Evolutionary conservation across 2,888 invertebrate genomes (phyloP).

Genomic region (Atherix ibis): DNA sequence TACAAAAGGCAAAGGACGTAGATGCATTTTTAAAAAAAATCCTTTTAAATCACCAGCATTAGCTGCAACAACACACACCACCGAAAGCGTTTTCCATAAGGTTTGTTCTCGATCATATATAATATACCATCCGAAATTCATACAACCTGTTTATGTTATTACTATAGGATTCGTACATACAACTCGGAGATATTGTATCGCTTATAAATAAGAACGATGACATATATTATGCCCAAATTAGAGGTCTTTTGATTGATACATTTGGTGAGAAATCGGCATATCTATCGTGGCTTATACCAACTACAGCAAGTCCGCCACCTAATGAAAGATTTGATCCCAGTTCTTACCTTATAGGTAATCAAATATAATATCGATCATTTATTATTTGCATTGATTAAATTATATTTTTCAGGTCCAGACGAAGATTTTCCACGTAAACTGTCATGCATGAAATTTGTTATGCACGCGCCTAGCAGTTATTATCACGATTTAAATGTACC

Average conservation of each 20-base stretch:
- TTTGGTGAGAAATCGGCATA: slow-evolving; percentile 88
- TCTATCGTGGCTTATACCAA: slow-evolving; percentile 82
- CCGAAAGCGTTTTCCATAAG: slow-evolving; percentile 62
- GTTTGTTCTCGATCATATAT: slow-evolving; percentile 24
- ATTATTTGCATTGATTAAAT: background rate
- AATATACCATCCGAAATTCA: background rate
- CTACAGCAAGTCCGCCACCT: slow-evolving; percentile 60
- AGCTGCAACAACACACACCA: slow-evolving; percentile 66
- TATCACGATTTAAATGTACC: slow-evolving; percentile 62
- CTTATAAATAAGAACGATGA: slow-evolving; percentile 59
- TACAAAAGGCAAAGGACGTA: slow-evolving; percentile 56
- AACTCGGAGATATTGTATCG: slow-evolving; percentile 83
- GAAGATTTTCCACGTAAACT: slow-evolving; percentile 77
- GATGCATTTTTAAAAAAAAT: slow-evolving; percentile 61
- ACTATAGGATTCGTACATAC: slow-evolving; percentile 57
- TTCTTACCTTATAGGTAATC: slow-evolving; percentile 72
- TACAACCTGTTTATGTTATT: slow-evolving; percentile 3
- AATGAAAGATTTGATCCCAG: slow-evolving; percentile 71
- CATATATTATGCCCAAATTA: slow-evolving; percentile 76
- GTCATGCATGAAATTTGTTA: slow-evolving; percentile 78
- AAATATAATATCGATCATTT: background rate
- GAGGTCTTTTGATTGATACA: slow-evolving; percentile 78
- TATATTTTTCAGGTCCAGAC: slow-evolving; percentile 52
- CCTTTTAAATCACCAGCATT: slow-evolving; percentile 68
- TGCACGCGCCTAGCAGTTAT: slow-evolving; percentile 88